Conservation (phyloP, 2,113 vertebrate genomes). For the Caracal caracal region DNA sequence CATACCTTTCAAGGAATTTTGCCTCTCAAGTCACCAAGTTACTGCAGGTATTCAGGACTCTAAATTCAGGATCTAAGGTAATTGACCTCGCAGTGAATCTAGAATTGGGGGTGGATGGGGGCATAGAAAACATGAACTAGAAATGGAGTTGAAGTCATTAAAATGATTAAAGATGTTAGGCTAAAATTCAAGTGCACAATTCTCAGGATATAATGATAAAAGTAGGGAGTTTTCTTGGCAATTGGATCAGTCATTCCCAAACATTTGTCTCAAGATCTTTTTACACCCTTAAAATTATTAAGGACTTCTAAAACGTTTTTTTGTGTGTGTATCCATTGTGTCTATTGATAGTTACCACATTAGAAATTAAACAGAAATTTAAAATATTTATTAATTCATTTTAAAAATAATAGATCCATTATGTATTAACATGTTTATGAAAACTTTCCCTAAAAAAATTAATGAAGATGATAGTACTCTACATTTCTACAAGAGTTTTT, state of each 20-base stretch:
- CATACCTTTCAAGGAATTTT: not conserved
- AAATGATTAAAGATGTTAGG: not conserved
- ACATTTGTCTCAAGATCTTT: not conserved
- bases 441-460: not conserved
- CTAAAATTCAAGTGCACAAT: not conserved
- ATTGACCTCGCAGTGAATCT: not conserved
- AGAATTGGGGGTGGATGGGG: not conserved
- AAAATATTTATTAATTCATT: not conserved
- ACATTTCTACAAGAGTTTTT: not conserved
- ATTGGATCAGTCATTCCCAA: not conserved
- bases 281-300: not conserved
- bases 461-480: not conserved
- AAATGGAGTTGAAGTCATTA: not conserved
- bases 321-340: not conserved
- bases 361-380: conserved; percentile 7
- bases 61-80: not conserved
- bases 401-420: conserved; percentile 17
- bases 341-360: not conserved
- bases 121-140: not conserved
- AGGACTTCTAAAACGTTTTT: not conserved
- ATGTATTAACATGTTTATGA: not conserved
- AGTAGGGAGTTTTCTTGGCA: not conserved
- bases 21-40: not conserved
- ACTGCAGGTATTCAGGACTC: not conserved
- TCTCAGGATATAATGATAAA: not conserved